Evolutionary conservation across 2,113 vertebrate species (phyloP).

Genomic region (Pelecanoides urinatrix): DNA sequence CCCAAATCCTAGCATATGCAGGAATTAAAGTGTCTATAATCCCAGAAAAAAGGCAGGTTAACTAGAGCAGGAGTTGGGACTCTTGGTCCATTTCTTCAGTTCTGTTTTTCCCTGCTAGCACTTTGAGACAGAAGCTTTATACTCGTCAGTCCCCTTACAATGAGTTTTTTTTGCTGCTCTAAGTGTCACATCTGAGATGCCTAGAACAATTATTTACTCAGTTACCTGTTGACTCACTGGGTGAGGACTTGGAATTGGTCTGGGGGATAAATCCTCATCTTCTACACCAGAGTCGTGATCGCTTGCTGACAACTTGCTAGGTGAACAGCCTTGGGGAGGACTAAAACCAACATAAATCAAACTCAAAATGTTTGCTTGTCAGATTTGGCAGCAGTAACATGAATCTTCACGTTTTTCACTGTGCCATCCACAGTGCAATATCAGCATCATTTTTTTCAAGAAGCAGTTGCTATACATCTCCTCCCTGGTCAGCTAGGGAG

Average conservation of each 20-base stretch:
- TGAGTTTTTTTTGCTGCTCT: not conserved
- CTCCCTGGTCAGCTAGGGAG: not conserved
- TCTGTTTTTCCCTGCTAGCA: not conserved
- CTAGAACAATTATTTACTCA: not conserved
- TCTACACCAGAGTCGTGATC: slow-evolving; percentile 95
- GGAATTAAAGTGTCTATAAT: not conserved
- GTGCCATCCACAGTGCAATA: not conserved
- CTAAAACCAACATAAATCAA: slow-evolving; percentile 22
- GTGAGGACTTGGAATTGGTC: slow-evolving; percentile 94
- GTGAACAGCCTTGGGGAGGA: slow-evolving; percentile 15
- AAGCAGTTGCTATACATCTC: not conserved
- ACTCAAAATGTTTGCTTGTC: not conserved
- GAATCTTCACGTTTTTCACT: not conserved
- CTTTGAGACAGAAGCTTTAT: not conserved
- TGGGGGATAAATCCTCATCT: slow-evolving; percentile 93
- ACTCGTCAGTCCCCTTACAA: not conserved
- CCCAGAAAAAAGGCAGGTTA: not conserved
- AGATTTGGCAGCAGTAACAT: not conserved
- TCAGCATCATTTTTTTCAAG: not conserved
- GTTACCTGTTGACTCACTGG: slow-evolving; percentile 85
- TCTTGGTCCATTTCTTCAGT: not conserved
- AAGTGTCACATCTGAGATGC: not conserved
- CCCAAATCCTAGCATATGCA: not conserved
- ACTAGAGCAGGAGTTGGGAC: not conserved
- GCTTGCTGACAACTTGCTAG: slow-evolving; percentile 72